These are phyloP conservation scores for Trilocha varians DNA, from an alignment of 2,888 invertebrate genomes.

Conservation along the genomic window DNA sequence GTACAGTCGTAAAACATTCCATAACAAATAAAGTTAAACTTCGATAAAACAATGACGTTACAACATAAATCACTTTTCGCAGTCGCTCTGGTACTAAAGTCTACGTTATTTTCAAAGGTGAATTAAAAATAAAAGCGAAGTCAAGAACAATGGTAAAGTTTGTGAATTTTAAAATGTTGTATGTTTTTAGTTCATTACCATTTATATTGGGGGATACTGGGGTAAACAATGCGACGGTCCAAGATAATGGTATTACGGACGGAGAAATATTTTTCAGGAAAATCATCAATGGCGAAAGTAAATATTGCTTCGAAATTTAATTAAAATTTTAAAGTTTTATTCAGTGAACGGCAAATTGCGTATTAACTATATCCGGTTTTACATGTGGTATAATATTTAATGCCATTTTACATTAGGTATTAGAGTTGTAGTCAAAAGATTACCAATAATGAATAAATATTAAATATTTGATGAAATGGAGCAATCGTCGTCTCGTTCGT, in stretches of 20 bases:
- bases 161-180: constrained; percentile 19
- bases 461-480: no score
- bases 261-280: constrained; percentile 31
- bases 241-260: constrained; percentile 19
- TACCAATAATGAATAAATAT: no score
- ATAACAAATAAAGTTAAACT: background rate
- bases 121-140: constrained; percentile 5
- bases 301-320: constrained; percentile 23
- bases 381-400: no score
- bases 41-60: background rate
- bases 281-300: constrained; percentile 33
- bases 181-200: constrained; percentile 24
- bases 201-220: constrained; percentile 19
- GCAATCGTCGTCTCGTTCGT: no score
- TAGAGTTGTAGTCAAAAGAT: no score
- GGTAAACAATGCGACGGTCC: constrained; percentile 13
- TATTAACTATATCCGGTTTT: no score
- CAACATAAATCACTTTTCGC: constrained; percentile 13
- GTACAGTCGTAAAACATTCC: background rate
- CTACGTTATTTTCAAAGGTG: constrained; percentile 2
- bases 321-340: no score
- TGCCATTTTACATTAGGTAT: no score
- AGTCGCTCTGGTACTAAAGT: constrained; percentile 1
- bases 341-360: no score
- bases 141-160: constrained; percentile 17